Base-by-base conservation (phyloP, 1,140 invertebrate species). In the Plodia interpunctella region DNA sequence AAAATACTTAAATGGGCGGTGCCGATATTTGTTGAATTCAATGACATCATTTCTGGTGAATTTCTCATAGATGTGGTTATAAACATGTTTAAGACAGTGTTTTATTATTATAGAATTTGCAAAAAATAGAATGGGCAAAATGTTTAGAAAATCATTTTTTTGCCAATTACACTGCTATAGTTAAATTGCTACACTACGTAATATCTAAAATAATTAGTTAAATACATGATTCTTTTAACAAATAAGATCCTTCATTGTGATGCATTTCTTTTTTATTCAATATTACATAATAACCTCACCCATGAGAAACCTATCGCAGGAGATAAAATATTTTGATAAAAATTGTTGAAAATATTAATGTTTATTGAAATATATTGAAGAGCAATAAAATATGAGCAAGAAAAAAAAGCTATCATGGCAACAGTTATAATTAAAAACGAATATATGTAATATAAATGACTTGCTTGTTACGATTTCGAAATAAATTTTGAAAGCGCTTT, bases 401-500 rank as follows among this genome's bases (percentile, higher is more conserved):
- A 3, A 4, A 44, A 44, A 44, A 44, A 44, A 15, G 38, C 13
- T n/a, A n/a, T 44, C 38, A 44, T 17, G 38, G 13, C 15, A 3
- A 17, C 15, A 17, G 38, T 15, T 44, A 44, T 44, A n/a, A 15
- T 44, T 44, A 17, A 44, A 44, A 44, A 15, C 30, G 30, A 6
- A 15, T 44, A 3, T 44, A 15, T 44, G 1, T 17, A 15, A 10
- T 44, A 44, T 17, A n/a, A 44, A 15, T 44, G 11, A 32, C 13
- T 44, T 51, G 18, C 18, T 74, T 60, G 65, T 71, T 74, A 66
- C 58, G 59, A 57, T 73, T 68, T 69, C 64, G 57, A 30, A 62
- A 61, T 62, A 55, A 50, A 53, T 63, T 65, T 65, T 78, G 56
- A 76, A 68, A 69, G 73, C 55, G 62, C 62, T 72, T 72, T 63